Evolutionary conservation across 1,140 invertebrate species (phyloP).

Genomic region (Hycleus cichorii): DNA sequence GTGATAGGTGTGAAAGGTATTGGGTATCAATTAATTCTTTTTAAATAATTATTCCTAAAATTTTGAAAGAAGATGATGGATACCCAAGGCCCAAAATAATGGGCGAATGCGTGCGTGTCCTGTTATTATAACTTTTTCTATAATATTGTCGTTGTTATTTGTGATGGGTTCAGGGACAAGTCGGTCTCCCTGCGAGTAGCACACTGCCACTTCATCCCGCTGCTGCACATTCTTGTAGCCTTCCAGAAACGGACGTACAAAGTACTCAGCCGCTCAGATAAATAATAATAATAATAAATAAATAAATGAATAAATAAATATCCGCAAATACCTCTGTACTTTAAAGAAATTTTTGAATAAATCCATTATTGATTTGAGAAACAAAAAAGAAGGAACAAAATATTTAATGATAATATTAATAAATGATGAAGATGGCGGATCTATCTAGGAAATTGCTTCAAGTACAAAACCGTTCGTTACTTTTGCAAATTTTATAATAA

Average conservation of each 20-base stretch:
- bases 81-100: not conserved
- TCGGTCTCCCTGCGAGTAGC: conserved; percentile 32
- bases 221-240: conserved; percentile 31
- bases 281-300: not conserved
- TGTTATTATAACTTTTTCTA: conserved; percentile 12
- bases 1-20: conserved; percentile 33
- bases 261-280: conserved; percentile 32
- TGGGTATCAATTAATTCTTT: conserved; percentile 1
- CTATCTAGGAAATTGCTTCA: conserved; percentile 40
- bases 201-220: conserved; percentile 20
- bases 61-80: conserved; percentile 1
- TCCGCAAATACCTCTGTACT: conserved; percentile 31
- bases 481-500: conserved; percentile 42
- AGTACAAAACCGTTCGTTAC: conserved; percentile 42
- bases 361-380: not conserved
- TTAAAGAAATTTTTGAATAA: not conserved
- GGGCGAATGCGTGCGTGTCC: conserved; percentile 17
- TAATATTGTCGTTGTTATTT: conserved; percentile 19
- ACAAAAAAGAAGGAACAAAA: not conserved
- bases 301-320: not conserved
- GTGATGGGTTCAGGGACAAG: conserved; percentile 28
- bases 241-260: conserved; percentile 39
- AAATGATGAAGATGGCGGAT: conserved; percentile 32
- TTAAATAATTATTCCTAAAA: conserved; percentile 1
- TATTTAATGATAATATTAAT: conserved; percentile 5